Percentiles rank a stretch among this genome's conserved stretches.
Evolutionary conservation across 2,113 vertebrate species (phyloP).

Genomic region (Varanus salvator): DNA sequence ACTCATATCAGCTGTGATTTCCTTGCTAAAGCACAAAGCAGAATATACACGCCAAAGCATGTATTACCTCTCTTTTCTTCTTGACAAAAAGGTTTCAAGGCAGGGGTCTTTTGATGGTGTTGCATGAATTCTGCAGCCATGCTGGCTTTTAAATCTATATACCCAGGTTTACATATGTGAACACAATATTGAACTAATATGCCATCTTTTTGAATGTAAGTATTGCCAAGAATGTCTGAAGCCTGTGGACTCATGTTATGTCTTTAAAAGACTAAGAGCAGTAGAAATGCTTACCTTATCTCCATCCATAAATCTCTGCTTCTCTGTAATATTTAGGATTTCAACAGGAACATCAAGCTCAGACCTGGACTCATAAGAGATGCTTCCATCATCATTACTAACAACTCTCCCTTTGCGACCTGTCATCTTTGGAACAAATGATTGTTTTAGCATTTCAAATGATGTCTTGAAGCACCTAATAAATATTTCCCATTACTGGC

Average conservation of each 20-base stretch:
- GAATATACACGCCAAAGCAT: neutral
- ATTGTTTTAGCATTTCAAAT: neutral
- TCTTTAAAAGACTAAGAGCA: neutral
- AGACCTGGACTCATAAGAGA: slow-evolving; percentile 94
- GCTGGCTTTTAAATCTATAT: neutral
- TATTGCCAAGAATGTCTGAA: neutral
- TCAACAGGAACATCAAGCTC: slow-evolving; percentile 97
- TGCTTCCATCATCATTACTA: slow-evolving; percentile 97
- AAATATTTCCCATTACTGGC: neutral
- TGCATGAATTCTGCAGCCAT: too few species aligned
- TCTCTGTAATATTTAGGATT: slow-evolving; percentile 97
- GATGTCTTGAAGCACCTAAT: neutral
- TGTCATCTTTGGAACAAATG: slow-evolving; percentile 86
- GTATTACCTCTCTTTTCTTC: too few species aligned
- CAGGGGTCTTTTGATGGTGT: neutral
- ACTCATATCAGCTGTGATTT: too few species aligned
- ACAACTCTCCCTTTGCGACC: slow-evolving; percentile 96
- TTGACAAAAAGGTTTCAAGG: neutral
- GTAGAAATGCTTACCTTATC: slow-evolving; percentile 85
- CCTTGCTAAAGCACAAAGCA: neutral
- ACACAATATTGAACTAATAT: neutral
- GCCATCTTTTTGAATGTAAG: neutral
- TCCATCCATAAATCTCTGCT: slow-evolving; percentile 98
- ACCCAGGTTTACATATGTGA: too few species aligned
- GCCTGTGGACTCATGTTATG: neutral